Evolutionary conservation across 2,888 invertebrate genomes (phyloP).

Genomic region (Ischnus inquisitorius): DNA sequence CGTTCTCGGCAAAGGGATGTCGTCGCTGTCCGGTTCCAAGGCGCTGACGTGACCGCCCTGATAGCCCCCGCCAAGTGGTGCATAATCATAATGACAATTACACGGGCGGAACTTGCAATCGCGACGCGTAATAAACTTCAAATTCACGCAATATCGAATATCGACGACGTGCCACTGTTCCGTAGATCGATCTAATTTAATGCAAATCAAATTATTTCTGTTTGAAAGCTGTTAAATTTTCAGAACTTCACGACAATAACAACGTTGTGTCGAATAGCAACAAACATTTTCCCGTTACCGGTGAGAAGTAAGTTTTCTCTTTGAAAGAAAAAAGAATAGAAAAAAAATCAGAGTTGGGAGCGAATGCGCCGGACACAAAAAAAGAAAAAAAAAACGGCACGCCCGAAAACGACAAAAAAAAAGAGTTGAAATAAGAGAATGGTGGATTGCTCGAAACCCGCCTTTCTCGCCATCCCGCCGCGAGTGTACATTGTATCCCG

Average conservation of each 20-base stretch:
- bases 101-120: conserved; percentile 69
- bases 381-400: conserved; percentile 15
- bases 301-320: conserved; percentile 11
- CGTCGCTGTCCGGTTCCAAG: conserved; percentile 83
- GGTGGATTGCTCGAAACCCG: conserved; percentile 54
- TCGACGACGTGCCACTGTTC: conserved; percentile 10
- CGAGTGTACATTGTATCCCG: conserved; percentile 62
- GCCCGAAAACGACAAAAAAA: conserved; percentile 19
- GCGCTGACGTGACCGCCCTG: conserved; percentile 84
- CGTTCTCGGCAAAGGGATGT: conserved; percentile 84
- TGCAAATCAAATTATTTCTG: neutral
- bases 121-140: neutral
- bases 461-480: conserved; percentile 37
- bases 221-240: neutral
- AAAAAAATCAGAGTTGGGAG: conserved; percentile 40
- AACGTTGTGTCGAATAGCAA: neutral
- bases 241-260: neutral
- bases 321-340: neutral
- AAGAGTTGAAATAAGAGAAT: conserved; percentile 39
- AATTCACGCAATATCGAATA: conserved; percentile 27
- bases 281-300: neutral
- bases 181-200: conserved; percentile 41
- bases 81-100: conserved; percentile 82
- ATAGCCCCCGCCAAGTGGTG: conserved; percentile 78
- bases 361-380: conserved; percentile 56